Evolutionary conservation across 2,113 vertebrate species (phyloP).

Genomic region (Crocuta crocuta): DNA sequence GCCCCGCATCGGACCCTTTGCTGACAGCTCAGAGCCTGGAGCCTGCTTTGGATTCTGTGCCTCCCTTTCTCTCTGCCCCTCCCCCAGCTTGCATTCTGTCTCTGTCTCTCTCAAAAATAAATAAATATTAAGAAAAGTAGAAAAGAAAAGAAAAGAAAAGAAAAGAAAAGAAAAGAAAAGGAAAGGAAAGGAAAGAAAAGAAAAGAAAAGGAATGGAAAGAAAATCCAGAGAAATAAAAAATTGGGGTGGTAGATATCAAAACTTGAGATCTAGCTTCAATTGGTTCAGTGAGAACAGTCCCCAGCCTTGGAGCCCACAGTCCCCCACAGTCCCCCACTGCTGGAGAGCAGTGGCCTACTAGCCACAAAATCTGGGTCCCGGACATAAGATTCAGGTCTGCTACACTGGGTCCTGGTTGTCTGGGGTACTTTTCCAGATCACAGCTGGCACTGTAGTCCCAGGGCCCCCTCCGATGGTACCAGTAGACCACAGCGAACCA

Average conservation of each 20-base stretch:
- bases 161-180: no score
- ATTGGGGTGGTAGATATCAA: rapidly evolving
- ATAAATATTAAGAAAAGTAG: no score
- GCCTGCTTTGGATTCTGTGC: no score
- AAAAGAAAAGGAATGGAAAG: not conserved
- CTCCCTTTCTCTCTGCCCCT: no score
- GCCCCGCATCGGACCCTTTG: no score
- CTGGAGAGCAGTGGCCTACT: no score
- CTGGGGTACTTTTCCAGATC: not conserved
- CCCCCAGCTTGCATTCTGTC: no score
- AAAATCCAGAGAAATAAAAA: not conserved
- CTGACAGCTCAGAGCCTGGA: no score
- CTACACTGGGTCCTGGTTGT: not conserved
- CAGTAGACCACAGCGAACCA: not conserved
- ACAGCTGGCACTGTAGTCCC: not conserved
- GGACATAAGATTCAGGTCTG: not conserved
- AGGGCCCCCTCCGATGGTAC: not conserved
- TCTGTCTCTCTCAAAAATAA: no score
- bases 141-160: not conserved
- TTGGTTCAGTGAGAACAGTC: not conserved
- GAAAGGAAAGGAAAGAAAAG: not conserved
- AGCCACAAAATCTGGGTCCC: not conserved
- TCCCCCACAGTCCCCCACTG: not conserved
- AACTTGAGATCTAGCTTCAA: not conserved
- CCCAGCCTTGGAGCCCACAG: not conserved